Evolutionary conservation across 2,797 vertebrate species (phyloP).

Genomic region (Sciaenops ocellatus): DNA sequence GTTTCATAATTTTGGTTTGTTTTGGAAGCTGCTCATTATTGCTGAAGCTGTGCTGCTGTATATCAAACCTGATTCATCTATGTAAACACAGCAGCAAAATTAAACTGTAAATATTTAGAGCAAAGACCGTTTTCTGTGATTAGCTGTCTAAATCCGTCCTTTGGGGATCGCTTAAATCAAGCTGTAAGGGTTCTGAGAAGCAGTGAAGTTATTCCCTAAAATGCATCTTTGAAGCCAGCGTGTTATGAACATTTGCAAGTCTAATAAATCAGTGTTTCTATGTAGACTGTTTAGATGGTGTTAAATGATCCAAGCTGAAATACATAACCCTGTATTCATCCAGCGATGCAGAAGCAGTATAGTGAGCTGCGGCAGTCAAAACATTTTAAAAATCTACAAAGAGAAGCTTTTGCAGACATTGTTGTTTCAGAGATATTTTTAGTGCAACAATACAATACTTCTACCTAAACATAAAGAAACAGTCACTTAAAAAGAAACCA

Average conservation of each 20-base stretch:
- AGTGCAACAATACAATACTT: too few species aligned
- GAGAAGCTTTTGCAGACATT: background rate
- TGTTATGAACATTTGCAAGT: conserved; percentile 29
- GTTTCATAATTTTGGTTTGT: conserved; percentile 57
- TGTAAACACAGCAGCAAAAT: conserved; percentile 27
- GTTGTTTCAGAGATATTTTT: background rate
- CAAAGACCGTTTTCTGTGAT: conserved; percentile 20
- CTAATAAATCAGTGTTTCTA: conserved; percentile 25
- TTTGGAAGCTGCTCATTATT: conserved; percentile 57
- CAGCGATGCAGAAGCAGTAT: conserved; percentile 9
- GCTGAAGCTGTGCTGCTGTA: conserved; percentile 21
- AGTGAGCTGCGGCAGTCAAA: conserved; percentile 13
- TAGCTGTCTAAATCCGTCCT: conserved; percentile 37
- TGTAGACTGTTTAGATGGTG: conserved; percentile 27
- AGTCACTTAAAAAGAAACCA: background rate
- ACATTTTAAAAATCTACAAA: conserved; percentile 8
- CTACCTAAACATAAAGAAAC: background rate
- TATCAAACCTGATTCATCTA: conserved; percentile 7
- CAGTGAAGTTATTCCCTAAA: conserved; percentile 16
- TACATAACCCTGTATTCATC: conserved; percentile 33
- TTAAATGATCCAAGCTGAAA: conserved; percentile 43
- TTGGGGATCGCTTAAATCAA: conserved; percentile 26
- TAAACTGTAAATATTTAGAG: conserved; percentile 7
- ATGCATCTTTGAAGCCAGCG: conserved; percentile 19
- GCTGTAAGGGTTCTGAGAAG: background rate